Evolutionary conservation across 2,888 invertebrate species (phyloP).

Genomic region (Rhagium mordax): DNA sequence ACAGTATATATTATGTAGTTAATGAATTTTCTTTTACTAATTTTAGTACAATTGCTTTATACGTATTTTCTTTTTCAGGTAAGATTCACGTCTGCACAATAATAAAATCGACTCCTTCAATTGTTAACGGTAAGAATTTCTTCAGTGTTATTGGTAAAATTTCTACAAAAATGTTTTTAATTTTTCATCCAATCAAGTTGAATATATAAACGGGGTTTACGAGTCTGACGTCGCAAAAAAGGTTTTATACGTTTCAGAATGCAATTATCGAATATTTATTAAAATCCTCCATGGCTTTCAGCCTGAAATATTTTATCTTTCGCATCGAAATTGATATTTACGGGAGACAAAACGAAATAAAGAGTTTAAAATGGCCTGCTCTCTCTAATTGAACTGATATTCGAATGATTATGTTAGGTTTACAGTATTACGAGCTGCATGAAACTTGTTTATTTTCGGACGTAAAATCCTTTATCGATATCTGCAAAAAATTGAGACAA

Average conservation of each 20-base stretch:
- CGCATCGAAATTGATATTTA: constrained; percentile 19
- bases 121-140: not conserved
- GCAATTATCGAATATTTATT: constrained; percentile 29
- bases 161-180: not conserved
- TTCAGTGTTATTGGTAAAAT: not conserved
- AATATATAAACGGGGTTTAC: constrained; percentile 13
- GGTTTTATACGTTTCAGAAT: constrained; percentile 1
- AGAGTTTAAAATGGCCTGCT: constrained; percentile 4
- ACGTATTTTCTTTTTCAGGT: not conserved
- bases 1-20: too few species aligned
- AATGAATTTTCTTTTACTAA: too few species aligned
- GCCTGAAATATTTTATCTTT: constrained; percentile 12
- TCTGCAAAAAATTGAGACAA: not conserved
- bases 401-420: not conserved
- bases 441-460: not conserved
- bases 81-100: not conserved
- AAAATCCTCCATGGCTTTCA: constrained; percentile 13
- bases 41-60: not conserved
- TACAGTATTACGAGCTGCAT: not conserved
- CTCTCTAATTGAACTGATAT: constrained; percentile 20
- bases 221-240: not conserved
- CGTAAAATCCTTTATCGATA: not conserved
- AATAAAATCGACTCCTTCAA: not conserved
- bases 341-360: not conserved
- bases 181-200: constrained; percentile 6